phyloP scores from a whole-genome alignment of 1,140 invertebrate species.

The Battus philenor region DNA sequence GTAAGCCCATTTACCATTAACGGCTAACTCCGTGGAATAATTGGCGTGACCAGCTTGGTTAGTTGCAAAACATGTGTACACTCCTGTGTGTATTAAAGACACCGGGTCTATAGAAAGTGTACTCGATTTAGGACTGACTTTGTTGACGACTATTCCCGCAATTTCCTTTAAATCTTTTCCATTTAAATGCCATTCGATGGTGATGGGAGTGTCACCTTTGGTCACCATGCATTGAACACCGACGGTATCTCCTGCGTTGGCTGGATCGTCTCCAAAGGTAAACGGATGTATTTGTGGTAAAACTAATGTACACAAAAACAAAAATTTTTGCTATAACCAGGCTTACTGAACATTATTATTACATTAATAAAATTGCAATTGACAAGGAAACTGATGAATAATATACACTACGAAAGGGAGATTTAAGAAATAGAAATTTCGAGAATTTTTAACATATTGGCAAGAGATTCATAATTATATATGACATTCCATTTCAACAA shows the following conservation, averaged over 20 bases:
- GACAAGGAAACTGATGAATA: background rate
- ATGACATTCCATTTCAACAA: too few species aligned
- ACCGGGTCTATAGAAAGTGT: conserved; percentile 85
- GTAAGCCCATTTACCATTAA: conserved; percentile 30
- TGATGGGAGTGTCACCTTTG: conserved; percentile 85
- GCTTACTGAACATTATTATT: background rate
- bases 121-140: conserved; percentile 78
- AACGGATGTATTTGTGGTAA: conserved; percentile 82
- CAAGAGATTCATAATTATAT: too few species aligned
- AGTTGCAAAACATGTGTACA: conserved; percentile 83
- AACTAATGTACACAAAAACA: conserved; percentile 69
- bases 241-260: conserved; percentile 78
- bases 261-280: conserved; percentile 79
- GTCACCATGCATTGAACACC: conserved; percentile 81
- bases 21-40: conserved; percentile 78
- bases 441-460: too few species aligned
- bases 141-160: conserved; percentile 74
- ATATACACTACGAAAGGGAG: too few species aligned
- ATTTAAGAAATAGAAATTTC: too few species aligned
- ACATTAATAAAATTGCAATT: background rate
- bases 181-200: conserved; percentile 82
- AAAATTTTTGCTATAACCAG: too few species aligned
- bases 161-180: conserved; percentile 65
- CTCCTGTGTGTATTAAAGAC: conserved; percentile 80
- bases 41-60: conserved; percentile 81